Evolutionary conservation across 2,888 invertebrate species (phyloP).

Genomic region (Chloroclystis v-ata): DNA sequence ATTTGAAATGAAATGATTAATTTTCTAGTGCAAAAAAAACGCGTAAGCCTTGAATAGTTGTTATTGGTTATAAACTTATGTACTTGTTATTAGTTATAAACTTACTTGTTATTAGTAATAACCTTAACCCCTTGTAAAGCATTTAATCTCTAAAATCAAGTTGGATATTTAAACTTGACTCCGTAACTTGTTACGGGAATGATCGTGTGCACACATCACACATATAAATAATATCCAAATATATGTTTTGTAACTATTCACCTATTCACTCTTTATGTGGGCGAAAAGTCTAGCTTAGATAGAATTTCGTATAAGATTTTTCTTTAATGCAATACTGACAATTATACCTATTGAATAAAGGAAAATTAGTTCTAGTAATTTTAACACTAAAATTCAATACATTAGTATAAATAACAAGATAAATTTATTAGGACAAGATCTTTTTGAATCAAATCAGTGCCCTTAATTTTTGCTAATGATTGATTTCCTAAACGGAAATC

Average conservation of each 20-base stretch:
- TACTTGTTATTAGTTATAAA: not conserved
- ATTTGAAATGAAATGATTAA: not conserved
- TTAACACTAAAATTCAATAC: too few relatives aligned
- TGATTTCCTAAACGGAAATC: too few relatives aligned
- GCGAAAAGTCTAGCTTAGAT: constrained; percentile 24
- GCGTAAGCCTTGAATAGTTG: not conserved
- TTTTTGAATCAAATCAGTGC: too few relatives aligned
- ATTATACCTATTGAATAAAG: too few relatives aligned
- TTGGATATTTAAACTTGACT: constrained; percentile 35
- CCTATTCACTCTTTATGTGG: constrained; percentile 21
- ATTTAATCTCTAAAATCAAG: constrained; percentile 35
- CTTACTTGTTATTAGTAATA: not conserved
- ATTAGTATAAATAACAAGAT: too few relatives aligned
- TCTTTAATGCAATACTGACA: constrained; percentile 3
- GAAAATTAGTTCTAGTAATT: too few relatives aligned
- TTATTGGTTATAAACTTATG: not conserved
- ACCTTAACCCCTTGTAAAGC: constrained; percentile 10
- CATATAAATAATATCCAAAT: constrained; percentile 26
- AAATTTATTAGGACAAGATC: too few relatives aligned
- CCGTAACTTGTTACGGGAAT: constrained; percentile 45
- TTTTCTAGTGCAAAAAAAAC: not conserved
- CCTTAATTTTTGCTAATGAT: too few relatives aligned
- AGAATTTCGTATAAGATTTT: constrained; percentile 19
- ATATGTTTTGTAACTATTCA: constrained; percentile 27
- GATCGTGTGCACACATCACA: constrained; percentile 30